Conservation (phyloP, 2,113 vertebrate species). For the Pipra filicauda region DNA sequence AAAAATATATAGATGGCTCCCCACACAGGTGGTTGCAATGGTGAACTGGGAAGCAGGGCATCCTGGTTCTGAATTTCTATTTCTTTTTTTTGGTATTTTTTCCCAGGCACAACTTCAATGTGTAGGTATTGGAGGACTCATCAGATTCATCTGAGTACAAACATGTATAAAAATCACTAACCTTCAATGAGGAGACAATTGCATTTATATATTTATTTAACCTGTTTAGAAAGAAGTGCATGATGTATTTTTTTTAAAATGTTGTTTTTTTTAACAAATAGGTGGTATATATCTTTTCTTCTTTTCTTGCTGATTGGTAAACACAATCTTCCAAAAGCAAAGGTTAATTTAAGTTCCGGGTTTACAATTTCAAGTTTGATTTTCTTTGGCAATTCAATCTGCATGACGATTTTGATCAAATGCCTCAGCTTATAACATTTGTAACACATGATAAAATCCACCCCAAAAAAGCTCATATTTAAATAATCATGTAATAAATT, state of each 20-base stretch:
- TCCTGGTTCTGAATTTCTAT: background rate
- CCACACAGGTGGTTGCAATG: background rate
- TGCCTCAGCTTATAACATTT: background rate
- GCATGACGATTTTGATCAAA: conserved; percentile 5
- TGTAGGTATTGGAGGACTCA: background rate
- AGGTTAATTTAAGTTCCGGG: background rate
- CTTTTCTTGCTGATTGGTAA: background rate
- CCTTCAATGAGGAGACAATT: background rate
- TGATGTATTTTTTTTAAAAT: background rate
- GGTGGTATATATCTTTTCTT: background rate
- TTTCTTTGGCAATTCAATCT: background rate
- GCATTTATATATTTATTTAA: background rate
- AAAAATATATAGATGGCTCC: background rate
- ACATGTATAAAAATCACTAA: background rate
- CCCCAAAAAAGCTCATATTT: background rate
- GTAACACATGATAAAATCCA: background rate
- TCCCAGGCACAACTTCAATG: background rate
- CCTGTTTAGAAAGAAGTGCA: background rate
- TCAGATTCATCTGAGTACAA: background rate
- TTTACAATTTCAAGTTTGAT: background rate
- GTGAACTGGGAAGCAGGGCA: background rate
- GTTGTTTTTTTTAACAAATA: background rate
- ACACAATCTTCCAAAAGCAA: background rate
- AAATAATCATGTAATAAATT: background rate
- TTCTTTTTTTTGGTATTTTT: background rate